Evolutionary conservation across 2,888 invertebrate species (phyloP), one percentile per base, ranked within the genome.

Genomic region (Drosophila lacicola): DNA sequence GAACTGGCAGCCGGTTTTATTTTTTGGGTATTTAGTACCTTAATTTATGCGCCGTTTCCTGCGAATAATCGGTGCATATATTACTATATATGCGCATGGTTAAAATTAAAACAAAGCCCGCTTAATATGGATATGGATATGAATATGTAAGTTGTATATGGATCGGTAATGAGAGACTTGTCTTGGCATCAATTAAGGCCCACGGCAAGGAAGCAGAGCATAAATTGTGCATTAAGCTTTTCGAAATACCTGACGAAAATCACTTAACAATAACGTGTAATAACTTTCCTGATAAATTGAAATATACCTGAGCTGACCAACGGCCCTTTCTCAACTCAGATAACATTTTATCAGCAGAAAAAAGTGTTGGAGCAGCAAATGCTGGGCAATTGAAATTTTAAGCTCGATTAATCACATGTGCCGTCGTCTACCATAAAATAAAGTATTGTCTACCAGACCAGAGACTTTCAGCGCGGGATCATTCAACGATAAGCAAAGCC

Each of bases 31-130:
- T 77, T 65, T 53, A 60, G 63, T 56, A 44, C 33, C 61, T 81
- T 73, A 81, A 84, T 89, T 87, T 78, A 87, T 72, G 76, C 41
- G 47, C 13, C 25, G 64, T 62, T 84, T 84, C 84, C 84, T 89
- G 85, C 64, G 58, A 60, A 65, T 44, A 69, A 83, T 57, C 66
- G 45, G 42, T 55, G 62, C 37, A 54, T 34, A 41, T 11, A 17
- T 55, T 41, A 44, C 34, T 47, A 57, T 34, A 54, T 39, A 37
- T 58, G 29, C 62, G 36, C 49, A 55, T 5, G 10, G 66, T 37
- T 57, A 54, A 57, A 74, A 74, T 62, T 47, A 33, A 62, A 51
- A 62, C 64, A 63, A 74, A 63, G 53, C 19, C 10, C 19, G 44
- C 63, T 58, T 51, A 51, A 61, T 50, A 65, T 57, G 73, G 17